These are phyloP conservation scores for Scaptodrosophila lebanonensis DNA, from an alignment of 1,140 invertebrate genomes.

Conservation along the genomic window DNA sequence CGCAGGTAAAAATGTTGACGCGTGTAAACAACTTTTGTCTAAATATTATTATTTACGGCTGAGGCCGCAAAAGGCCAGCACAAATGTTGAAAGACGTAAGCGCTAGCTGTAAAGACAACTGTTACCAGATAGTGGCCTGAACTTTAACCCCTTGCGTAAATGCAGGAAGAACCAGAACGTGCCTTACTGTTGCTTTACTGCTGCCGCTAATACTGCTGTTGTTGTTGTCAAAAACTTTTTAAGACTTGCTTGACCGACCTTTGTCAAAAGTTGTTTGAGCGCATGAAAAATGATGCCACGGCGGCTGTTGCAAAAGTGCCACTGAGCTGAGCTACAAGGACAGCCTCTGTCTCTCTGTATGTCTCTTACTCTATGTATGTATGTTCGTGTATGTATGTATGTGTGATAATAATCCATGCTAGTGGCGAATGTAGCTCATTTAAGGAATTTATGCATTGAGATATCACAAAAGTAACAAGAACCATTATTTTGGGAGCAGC, in stretches of 20 bases:
- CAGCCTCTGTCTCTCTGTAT: constrained; percentile 18
- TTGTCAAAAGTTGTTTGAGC: constrained; percentile 73
- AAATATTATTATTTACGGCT: constrained; percentile 75
- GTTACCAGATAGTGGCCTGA: constrained; percentile 57
- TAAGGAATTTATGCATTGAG: too few relatives aligned
- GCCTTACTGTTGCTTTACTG: too few relatives aligned
- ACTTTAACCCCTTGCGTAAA: constrained; percentile 72
- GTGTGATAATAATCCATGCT: too few relatives aligned
- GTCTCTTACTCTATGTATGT: constrained; percentile 34
- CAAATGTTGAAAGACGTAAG: too few relatives aligned
- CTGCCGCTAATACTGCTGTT: too few relatives aligned
- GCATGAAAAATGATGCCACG: constrained; percentile 72
- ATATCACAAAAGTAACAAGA: too few relatives aligned
- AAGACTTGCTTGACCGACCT: constrained; percentile 74
- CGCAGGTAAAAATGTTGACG: constrained; percentile 62
- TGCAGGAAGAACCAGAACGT: too few relatives aligned
- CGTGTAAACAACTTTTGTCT: constrained; percentile 65
- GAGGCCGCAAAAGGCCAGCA: constrained; percentile 62
- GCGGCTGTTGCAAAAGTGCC: constrained; percentile 51
- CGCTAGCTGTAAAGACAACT: constrained; percentile 46
- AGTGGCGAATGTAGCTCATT: too few relatives aligned
- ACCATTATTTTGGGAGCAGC: too few relatives aligned
- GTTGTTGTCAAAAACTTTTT: constrained; percentile 73
- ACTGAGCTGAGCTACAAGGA: constrained; percentile 4
- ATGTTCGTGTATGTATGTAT: too few relatives aligned